These are phyloP conservation scores for Excalfactoria chinensis DNA, from an alignment of 2,113 vertebrate genomes.

Conservation along the genomic window DNA sequence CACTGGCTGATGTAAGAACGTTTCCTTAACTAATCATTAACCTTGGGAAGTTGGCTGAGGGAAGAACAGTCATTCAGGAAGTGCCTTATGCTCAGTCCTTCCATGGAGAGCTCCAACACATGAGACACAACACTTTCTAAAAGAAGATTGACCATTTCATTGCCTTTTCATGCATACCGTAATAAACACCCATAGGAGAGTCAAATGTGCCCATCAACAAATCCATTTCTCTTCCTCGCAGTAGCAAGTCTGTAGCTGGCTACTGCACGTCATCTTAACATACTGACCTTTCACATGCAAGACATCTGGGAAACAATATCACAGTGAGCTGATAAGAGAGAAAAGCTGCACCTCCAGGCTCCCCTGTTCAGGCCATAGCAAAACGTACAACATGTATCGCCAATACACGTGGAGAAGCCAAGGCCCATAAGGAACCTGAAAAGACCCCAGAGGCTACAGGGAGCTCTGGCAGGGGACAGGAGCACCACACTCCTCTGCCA, in stretches of 20 bases:
- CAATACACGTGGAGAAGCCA: background rate
- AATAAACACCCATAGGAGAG: background rate
- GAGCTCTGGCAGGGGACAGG: background rate
- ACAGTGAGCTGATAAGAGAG: background rate
- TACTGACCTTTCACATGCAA: background rate
- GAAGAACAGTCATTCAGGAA: background rate
- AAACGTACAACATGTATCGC: background rate
- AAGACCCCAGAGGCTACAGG: background rate
- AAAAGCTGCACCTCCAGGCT: background rate
- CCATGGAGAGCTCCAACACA: background rate
- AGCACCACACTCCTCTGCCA: background rate
- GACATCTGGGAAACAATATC: background rate
- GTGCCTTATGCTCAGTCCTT: background rate
- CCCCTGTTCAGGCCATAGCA: background rate
- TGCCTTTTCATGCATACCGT: background rate
- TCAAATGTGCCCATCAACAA: background rate
- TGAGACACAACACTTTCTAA: background rate
- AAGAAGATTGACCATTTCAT: background rate
- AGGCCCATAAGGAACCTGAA: background rate
- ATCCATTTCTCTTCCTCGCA: background rate
- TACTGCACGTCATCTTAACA: background rate
- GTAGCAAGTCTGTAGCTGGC: background rate
- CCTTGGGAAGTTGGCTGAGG: background rate
- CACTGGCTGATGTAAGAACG: background rate
- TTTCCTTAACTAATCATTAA: slow-evolving; percentile 37